Evolutionary conservation across 2,888 invertebrate species (phyloP).

Genomic region (Scaptomyza reducta): DNA sequence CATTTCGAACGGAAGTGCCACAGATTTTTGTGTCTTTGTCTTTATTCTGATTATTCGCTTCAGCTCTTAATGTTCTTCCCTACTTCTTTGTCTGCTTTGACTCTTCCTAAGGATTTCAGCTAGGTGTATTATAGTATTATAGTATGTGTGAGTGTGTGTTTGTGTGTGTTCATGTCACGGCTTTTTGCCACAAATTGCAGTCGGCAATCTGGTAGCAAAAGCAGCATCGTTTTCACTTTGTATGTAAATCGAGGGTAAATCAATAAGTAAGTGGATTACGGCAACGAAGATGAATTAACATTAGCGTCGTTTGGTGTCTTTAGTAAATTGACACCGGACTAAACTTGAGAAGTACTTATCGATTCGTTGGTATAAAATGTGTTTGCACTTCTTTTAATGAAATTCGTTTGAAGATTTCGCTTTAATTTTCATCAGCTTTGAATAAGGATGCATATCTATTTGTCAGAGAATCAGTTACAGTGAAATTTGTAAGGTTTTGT

Average conservation of each 20-base stretch:
- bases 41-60: conserved; percentile 11
- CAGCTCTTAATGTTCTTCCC: conserved; percentile 7
- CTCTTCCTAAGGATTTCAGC: conserved; percentile 3
- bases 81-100: not conserved
- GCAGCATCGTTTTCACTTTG: conserved; percentile 3
- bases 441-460: no score
- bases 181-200: conserved; percentile 49
- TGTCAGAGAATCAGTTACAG: no score
- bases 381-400: no score
- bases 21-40: conserved; percentile 13
- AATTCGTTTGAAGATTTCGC: not conserved
- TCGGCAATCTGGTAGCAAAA: conserved; percentile 7
- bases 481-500: no score
- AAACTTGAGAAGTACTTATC: not conserved
- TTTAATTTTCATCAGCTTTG: no score
- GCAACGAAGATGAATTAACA: not conserved
- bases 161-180: conserved; percentile 17
- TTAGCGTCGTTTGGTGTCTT: not conserved
- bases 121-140: not conserved
- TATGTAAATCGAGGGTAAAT: conserved; percentile 21
- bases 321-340: not conserved
- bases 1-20: conserved; percentile 12
- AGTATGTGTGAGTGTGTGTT: conserved; percentile 6
- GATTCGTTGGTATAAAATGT: not conserved
- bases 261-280: conserved; percentile 2